A percentile compares a stretch with the other conserved stretches of the same genome.
These are phyloP conservation scores for Cephonodes hylas DNA, from an alignment of 2,888 invertebrate species.

Conservation along the genomic window DNA sequence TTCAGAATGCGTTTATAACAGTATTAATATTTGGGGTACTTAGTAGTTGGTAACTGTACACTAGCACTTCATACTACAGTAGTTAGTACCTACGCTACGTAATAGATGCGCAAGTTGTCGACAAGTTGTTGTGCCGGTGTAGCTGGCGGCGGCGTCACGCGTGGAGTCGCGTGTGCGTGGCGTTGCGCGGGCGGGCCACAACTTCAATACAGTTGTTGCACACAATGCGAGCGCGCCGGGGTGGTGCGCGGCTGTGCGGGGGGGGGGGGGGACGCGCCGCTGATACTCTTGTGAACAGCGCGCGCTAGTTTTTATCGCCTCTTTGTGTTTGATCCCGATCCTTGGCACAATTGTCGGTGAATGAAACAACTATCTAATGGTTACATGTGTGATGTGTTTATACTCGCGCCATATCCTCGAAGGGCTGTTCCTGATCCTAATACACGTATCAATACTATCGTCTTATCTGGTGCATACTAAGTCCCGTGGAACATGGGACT, in stretches of 20 bases:
- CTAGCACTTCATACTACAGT: no score
- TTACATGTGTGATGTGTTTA: neutral
- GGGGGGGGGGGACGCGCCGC: no score
- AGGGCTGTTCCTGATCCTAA: no score
- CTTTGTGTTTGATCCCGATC: neutral
- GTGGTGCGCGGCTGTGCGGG: neutral
- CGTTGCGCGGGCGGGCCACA: no score
- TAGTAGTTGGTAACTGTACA: no score
- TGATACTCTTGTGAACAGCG: neutral
- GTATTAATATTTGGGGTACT: no score
- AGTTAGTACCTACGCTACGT: no score
- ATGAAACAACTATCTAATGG: neutral
- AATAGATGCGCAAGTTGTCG: neutral
- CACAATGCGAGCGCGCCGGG: neutral
- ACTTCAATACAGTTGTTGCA: neutral
- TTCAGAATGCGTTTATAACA: no score
- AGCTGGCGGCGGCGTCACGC: neutral
- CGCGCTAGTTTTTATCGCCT: neutral
- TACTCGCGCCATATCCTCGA: no score
- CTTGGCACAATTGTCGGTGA: neutral
- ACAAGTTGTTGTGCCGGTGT: neutral
- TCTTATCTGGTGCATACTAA: no score
- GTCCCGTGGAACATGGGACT: no score
- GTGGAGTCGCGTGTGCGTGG: neutral
- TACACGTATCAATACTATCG: no score